These are phyloP conservation scores for Hypsibius dujardini DNA, from an alignment of 1,140 invertebrate species.

Conservation along the genomic window DNA sequence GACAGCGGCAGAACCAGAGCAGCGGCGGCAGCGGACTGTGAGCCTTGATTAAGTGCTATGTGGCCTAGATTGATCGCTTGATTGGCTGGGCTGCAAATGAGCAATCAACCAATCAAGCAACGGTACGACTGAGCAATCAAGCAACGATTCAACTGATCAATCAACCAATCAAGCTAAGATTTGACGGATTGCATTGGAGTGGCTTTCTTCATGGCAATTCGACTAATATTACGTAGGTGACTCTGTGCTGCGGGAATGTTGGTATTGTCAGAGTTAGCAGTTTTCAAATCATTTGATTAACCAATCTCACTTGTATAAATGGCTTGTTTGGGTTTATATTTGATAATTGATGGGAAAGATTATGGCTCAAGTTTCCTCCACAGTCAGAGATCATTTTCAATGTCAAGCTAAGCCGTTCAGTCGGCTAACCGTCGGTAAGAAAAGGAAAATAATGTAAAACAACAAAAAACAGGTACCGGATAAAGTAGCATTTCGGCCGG, in stretches of 20 bases:
- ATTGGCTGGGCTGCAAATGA: neutral
- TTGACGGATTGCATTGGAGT: too few species aligned
- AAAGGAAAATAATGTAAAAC: neutral
- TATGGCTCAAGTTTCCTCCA: too few species aligned
- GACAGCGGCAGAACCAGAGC: conserved; percentile 3
- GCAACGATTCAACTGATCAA: neutral
- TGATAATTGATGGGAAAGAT: too few species aligned
- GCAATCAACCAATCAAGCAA: neutral
- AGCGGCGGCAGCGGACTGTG: neutral
- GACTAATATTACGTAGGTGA: too few species aligned
- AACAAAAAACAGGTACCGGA: neutral
- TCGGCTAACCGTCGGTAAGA: neutral
- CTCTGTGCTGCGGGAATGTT: too few species aligned
- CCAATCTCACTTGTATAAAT: too few species aligned
- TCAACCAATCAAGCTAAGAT: too few species aligned
- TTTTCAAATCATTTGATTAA: too few species aligned
- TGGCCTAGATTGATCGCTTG: neutral
- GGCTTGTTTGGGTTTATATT: too few species aligned
- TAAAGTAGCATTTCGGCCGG: neutral
- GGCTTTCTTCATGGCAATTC: too few species aligned
- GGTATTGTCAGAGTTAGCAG: too few species aligned
- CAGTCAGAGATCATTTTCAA: neutral
- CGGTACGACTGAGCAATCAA: neutral
- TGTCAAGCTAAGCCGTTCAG: neutral
- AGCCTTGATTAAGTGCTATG: neutral